Conservation (phyloP, 2,888 invertebrate species). For the Quadroppia sp. region DNA sequence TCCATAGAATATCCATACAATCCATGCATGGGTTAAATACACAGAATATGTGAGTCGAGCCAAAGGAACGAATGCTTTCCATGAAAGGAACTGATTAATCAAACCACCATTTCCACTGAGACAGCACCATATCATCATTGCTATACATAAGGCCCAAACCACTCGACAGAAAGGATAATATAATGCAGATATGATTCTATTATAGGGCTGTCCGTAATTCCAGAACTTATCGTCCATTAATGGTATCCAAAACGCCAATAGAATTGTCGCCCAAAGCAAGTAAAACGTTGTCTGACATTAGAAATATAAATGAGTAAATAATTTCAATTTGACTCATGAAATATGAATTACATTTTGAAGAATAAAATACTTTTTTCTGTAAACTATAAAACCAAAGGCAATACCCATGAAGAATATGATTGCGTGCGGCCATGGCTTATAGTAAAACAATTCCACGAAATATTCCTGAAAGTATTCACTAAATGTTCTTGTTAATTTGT, state of each 20-base stretch:
- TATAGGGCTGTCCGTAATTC: neutral
- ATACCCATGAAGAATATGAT: constrained; percentile 36
- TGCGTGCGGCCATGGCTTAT: constrained; percentile 38
- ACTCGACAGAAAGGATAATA: neutral
- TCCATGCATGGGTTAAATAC: constrained; percentile 43
- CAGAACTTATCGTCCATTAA: neutral
- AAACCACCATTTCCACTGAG: constrained; percentile 40
- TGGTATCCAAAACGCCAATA: neutral
- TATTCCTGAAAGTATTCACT: constrained; percentile 11
- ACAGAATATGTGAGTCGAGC: constrained; percentile 42
- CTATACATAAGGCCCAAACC: neutral
- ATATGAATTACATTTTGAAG: neutral
- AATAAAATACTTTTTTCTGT: neutral
- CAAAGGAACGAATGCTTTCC: constrained; percentile 41
- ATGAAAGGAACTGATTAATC: constrained; percentile 41
- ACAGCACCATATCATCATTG: neutral
- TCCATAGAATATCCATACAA: constrained; percentile 41
- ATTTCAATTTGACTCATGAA: neutral
- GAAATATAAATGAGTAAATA: neutral
- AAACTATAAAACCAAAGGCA: constrained; percentile 7
- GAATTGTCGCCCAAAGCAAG: neutral
- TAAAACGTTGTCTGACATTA: neutral
- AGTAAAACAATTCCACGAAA: neutral
- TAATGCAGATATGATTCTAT: neutral
- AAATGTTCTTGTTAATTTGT: too few species aligned